Evolutionary conservation across 2,797 vertebrate species (phyloP).

Genomic region (Artibeus jamaicensis): DNA sequence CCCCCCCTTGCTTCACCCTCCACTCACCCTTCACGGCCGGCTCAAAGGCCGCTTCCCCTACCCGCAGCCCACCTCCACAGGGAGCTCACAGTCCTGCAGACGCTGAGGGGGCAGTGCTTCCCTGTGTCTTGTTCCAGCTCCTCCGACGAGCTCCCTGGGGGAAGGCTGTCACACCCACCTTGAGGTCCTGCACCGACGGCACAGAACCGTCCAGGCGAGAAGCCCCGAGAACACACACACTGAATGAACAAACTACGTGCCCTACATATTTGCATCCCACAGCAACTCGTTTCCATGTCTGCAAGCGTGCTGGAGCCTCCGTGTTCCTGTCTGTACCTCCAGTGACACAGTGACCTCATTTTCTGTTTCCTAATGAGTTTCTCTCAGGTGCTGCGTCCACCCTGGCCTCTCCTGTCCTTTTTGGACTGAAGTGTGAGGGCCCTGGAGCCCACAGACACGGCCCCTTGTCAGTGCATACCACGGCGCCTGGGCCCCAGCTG

Average conservation of each 20-base stretch:
- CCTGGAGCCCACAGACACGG: neutral
- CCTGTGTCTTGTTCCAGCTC: neutral
- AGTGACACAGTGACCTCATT: constrained; percentile 53
- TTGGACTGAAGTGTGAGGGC: neutral
- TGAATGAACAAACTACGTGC: neutral
- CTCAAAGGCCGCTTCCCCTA: neutral
- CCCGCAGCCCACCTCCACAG: accelerated
- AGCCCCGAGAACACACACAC: neutral
- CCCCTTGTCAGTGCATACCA: neutral
- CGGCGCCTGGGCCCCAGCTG: neutral
- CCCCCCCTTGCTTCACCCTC: neutral
- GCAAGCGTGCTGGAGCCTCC: neutral
- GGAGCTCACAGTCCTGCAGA: neutral
- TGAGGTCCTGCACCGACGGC: neutral
- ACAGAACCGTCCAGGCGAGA: neutral
- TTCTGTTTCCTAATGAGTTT: neutral
- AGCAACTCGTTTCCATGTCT: constrained; percentile 11
- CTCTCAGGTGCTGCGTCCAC: neutral
- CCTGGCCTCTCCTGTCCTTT: neutral
- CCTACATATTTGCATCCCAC: neutral
- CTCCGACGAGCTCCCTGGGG: neutral
- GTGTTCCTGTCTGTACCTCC: constrained; percentile 3
- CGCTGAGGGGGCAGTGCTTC: neutral
- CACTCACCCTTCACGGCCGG: neutral
- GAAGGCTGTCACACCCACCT: neutral